Percentiles rank a stretch among this genome's conserved stretches.
Conservation (phyloP, 2,113 vertebrate species). For the Bubo scandiacus region DNA sequence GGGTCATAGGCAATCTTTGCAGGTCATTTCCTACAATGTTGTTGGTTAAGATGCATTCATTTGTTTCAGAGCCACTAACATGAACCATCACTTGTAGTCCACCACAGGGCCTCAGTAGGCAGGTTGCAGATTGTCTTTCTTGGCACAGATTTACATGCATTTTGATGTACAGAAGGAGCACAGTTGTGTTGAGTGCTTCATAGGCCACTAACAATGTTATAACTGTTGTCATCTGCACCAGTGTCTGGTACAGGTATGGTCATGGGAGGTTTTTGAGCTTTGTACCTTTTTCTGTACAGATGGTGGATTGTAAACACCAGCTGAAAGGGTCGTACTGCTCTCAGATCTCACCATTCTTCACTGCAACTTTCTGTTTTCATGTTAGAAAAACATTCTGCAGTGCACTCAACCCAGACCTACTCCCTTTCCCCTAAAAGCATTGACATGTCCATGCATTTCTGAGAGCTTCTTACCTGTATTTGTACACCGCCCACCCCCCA, state of each 20-base stretch:
- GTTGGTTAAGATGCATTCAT: not conserved
- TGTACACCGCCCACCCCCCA: rapidly evolving
- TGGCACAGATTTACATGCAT: not conserved
- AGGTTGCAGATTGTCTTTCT: not conserved
- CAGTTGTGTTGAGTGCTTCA: not conserved
- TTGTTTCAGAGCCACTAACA: not conserved
- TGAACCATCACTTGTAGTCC: not conserved
- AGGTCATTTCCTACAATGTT: not conserved
- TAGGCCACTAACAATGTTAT: not conserved
- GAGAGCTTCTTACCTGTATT: not conserved
- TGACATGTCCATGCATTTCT: not conserved
- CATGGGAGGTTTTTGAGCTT: not conserved
- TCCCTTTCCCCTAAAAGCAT: not conserved
- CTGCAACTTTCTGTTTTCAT: not conserved
- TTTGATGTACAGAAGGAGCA: not conserved
- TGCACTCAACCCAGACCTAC: not conserved
- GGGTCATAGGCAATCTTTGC: not conserved
- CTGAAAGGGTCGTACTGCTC: not conserved
- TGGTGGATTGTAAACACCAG: not conserved
- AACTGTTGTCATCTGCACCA: not conserved
- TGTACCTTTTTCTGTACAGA: not conserved
- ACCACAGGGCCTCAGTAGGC: not conserved
- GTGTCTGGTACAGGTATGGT: not conserved
- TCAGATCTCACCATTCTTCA: not conserved
- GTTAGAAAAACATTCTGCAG: not conserved